Base-by-base conservation (phyloP, 2,797 vertebrate species). In the Melanitta fusca region DNA sequence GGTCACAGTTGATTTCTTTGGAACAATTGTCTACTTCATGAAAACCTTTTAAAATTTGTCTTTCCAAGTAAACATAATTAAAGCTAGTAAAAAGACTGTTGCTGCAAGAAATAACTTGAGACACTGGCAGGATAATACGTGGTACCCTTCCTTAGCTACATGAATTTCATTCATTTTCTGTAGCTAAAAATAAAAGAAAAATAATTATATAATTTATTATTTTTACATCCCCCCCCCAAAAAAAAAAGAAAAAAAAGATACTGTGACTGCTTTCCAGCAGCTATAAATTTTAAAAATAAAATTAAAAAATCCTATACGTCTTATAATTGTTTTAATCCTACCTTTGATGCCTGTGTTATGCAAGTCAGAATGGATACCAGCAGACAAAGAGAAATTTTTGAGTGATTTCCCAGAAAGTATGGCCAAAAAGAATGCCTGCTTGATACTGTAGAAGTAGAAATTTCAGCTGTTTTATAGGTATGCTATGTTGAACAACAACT, bases 201-300 rank as follows among this genome's bases (percentile, higher is more conserved):
- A 34, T 4, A 16, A 3, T 2, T 41, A 49, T 39, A 34, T 4
- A 18, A 3, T 2, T 41, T 54, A 53, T 81, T 20, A 47, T 65
- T 74, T 81, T 75, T 78, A 68, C 18, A 10, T 45, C 45, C 19
- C 9, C 20, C 11, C 12, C 5, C 4, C 7, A 21, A 19, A 20
- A 0, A 0, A 47, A 19, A 80, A 82, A n/a, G n/a, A n/a, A 54
- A 0, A 47, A 16, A 80, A 79, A 58, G 1, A 6, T 27, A 34
- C 27, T 57, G 22, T 68, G 25, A 60, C 19, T 84, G 8, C 15
- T 15, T 79, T 88, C 19, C 8, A 58, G 15, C 8, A 71, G 20
- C 10, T 85, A 38, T 75, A 54, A 68, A 65, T 83, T 78, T 58
- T 61, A 78, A 62, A 47, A 73, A 47, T 8, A 32, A 73, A 94